Percentiles rank a stretch among this genome's conserved stretches.
Evolutionary conservation across 2,888 invertebrate species (phyloP).

Genomic region (Auanema sp.): DNA sequence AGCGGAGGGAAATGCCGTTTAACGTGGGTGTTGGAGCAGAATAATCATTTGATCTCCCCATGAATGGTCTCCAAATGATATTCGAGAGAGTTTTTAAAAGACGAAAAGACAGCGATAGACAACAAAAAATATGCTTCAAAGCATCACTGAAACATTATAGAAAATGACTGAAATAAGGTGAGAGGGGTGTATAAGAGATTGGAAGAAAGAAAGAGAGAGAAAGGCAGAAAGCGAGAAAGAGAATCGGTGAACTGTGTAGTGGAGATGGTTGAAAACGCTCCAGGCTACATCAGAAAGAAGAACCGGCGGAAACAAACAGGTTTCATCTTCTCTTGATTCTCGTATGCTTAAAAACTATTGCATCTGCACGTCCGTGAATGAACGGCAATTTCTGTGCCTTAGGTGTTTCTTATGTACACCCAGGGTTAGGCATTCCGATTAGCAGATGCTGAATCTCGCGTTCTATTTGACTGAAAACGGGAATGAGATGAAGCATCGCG

Average conservation of each 20-base stretch:
- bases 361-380: too few relatives aligned
- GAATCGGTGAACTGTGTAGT: neutral
- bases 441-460: too few relatives aligned
- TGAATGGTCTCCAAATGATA: neutral
- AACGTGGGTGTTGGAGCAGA: neutral
- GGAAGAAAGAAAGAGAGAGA: conserved; percentile 3
- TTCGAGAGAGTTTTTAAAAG: conserved; percentile 16
- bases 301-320: conserved; percentile 2
- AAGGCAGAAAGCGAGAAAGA: neutral
- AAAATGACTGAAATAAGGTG: neutral
- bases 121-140: neutral
- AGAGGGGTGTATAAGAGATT: neutral
- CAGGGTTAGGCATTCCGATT: too few relatives aligned
- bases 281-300: conserved; percentile 6
- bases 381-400: too few relatives aligned
- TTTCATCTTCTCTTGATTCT: too few relatives aligned
- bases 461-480: too few relatives aligned
- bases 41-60: neutral
- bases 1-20: conserved; percentile 2
- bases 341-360: too few relatives aligned
- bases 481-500: too few relatives aligned
- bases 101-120: conserved; percentile 7
- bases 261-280: neutral
- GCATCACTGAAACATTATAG: neutral
- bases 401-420: too few relatives aligned